Evolutionary conservation across 2,113 vertebrate species (phyloP).

Genomic region (Turnix velox): DNA sequence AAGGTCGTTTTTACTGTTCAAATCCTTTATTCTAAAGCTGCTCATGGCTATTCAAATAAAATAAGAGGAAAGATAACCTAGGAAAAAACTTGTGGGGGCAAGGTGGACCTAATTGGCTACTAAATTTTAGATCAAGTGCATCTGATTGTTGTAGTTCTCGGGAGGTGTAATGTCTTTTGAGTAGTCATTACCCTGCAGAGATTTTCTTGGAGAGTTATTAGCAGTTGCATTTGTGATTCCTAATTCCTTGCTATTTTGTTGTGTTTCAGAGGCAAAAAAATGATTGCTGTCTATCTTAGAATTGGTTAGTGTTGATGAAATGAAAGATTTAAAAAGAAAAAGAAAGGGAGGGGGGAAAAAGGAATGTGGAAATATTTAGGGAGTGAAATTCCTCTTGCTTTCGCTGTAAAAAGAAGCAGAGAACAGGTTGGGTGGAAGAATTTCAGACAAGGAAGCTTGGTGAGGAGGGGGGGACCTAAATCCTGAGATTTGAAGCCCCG

Average conservation of each 20-base stretch:
- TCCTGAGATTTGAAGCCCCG: slow-evolving; percentile 32
- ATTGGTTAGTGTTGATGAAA: not conserved
- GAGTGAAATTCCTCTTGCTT: not conserved
- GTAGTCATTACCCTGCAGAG: not conserved
- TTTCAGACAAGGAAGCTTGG: not conserved
- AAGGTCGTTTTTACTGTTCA: not conserved
- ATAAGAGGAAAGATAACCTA: not conserved
- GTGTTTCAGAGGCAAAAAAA: slow-evolving; percentile 48
- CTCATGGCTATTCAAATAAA: slow-evolving; percentile 31
- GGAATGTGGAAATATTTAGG: not conserved
- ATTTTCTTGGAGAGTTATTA: slow-evolving; percentile 5
- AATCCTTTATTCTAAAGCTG: slow-evolving; percentile 19
- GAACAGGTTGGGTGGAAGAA: not conserved
- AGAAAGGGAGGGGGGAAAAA: accelerated
- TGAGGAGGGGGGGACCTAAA: slow-evolving; percentile 30
- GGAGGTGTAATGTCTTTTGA: not conserved
- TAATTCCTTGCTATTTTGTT: slow-evolving; percentile 10
- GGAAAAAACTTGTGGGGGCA: not conserved
- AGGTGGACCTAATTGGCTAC: not conserved
- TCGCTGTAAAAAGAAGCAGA: not conserved
- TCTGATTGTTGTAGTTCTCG: not conserved
- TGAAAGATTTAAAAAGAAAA: not conserved
- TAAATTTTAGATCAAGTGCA: slow-evolving; percentile 3
- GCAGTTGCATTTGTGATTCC: slow-evolving; percentile 33
- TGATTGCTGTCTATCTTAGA: not conserved